Conservation (phyloP, 2,888 invertebrate genomes). For the Chamaedrilus cognettii region DNA sequence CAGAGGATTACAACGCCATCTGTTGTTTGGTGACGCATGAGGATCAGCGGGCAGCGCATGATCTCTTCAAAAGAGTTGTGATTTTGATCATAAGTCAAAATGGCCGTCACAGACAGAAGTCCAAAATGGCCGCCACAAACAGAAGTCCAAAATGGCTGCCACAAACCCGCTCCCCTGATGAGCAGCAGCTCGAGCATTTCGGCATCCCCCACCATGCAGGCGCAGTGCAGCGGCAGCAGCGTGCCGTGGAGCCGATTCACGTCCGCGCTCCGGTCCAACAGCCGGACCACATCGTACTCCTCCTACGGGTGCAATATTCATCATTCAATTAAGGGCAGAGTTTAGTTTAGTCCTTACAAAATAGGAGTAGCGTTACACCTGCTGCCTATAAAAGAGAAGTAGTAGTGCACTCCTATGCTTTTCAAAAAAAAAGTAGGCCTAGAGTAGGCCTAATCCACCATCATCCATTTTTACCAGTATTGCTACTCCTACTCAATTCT, state of each 20-base stretch:
- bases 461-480: no score
- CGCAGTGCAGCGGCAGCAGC: constrained; percentile 56
- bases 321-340: no score
- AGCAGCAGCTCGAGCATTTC: constrained; percentile 47
- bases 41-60: constrained; percentile 66
- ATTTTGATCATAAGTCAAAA: no score
- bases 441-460: no score
- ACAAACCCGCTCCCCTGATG: constrained; percentile 53
- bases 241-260: constrained; percentile 57
- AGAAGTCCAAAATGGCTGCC: constrained; percentile 36
- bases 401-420: no score
- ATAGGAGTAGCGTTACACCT: no score
- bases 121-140: neutral
- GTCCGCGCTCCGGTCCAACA: constrained; percentile 54
- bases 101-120: no score
- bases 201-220: constrained; percentile 56
- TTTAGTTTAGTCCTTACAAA: no score
- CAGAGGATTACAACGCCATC: constrained; percentile 65
- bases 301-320: no score
- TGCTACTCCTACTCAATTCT: no score
- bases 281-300: constrained; percentile 49
- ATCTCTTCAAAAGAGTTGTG: constrained; percentile 71
- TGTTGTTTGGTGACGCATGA: constrained; percentile 75
- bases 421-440: no score
- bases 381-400: no score